A percentile compares a stretch with the other conserved stretches of the same genome.
These are phyloP conservation scores for Gasteruption jaculator DNA, from an alignment of 2,888 invertebrate species.

Conservation along the genomic window DNA sequence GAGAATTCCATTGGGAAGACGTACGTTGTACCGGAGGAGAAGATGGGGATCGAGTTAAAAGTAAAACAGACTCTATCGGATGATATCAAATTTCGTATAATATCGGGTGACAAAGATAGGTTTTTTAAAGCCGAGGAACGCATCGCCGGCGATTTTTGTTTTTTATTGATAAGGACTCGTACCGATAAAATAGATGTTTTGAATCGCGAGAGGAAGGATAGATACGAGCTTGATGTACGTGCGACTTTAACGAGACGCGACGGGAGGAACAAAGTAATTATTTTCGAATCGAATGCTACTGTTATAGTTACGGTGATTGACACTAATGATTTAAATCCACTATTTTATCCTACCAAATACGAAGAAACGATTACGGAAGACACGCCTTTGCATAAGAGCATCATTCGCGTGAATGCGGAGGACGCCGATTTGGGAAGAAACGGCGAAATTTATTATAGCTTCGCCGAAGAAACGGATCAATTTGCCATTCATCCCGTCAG, in stretches of 20 bases:
- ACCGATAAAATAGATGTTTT: constrained; percentile 83
- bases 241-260: constrained; percentile 63
- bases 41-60: constrained; percentile 72
- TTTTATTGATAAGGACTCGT: constrained; percentile 82
- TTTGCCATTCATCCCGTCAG: constrained; percentile 93
- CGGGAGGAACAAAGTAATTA: constrained; percentile 53
- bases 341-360: constrained; percentile 89
- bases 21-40: constrained; percentile 72
- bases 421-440: constrained; percentile 96
- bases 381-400: constrained; percentile 76
- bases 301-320: constrained; percentile 73
- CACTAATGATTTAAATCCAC: constrained; percentile 87
- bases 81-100: constrained; percentile 80
- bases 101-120: constrained; percentile 81
- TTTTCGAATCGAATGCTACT: constrained; percentile 66
- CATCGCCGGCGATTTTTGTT: constrained; percentile 90
- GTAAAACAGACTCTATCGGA: constrained; percentile 27
- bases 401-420: constrained; percentile 78
- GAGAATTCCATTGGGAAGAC: constrained; percentile 91
- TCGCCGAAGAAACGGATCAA: constrained; percentile 73
- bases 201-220: constrained; percentile 87
- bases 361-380: constrained; percentile 85
- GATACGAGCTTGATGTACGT: constrained; percentile 74
- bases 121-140: constrained; percentile 91
- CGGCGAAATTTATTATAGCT: constrained; percentile 95